Percentiles rank a stretch among this genome's conserved stretches.
These are phyloP conservation scores for Plectrocnemia conspersa DNA, from an alignment of 1,140 invertebrate genomes.

Conservation along the genomic window DNA sequence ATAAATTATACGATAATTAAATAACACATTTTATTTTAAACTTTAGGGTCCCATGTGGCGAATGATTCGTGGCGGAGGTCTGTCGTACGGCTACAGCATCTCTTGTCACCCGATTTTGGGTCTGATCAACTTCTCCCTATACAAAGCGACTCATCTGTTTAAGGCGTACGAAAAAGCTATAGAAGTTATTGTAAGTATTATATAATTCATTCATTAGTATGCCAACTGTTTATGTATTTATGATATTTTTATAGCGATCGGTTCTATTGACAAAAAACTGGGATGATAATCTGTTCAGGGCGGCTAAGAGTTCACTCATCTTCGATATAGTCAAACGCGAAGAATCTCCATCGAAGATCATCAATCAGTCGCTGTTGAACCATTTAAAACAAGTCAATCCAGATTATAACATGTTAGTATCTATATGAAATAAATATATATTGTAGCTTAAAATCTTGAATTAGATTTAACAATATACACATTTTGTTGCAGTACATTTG, in stretches of 20 bases:
- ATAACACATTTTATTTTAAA: not conserved
- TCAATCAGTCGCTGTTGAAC: conserved; percentile 64
- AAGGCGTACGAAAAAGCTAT: conserved; percentile 73
- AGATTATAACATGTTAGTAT: conserved; percentile 62
- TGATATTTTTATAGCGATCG: conserved; percentile 53
- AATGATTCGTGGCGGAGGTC: conserved; percentile 75
- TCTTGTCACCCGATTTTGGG: conserved; percentile 61
- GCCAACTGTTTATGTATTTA: not conserved
- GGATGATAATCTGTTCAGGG: conserved; percentile 70
- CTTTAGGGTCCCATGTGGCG: conserved; percentile 87
- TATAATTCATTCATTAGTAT: not conserved
- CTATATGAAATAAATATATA: not conserved
- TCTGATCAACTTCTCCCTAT: conserved; percentile 65
- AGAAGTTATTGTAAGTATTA: conserved; percentile 63
- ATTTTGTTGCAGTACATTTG: conserved; percentile 53
- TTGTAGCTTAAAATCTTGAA: not conserved
- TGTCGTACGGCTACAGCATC: conserved; percentile 76
- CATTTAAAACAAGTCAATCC: conserved; percentile 66
- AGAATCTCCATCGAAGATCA: conserved; percentile 68
- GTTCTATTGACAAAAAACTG: conserved; percentile 62
- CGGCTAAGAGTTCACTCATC: conserved; percentile 77
- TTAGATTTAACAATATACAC: not conserved
- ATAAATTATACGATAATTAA: not conserved
- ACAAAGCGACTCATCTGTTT: conserved; percentile 68
- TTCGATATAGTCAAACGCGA: conserved; percentile 79